Base-by-base conservation (phyloP, 2,113 vertebrate genomes). In the Cynopterus brachyotis region DNA sequence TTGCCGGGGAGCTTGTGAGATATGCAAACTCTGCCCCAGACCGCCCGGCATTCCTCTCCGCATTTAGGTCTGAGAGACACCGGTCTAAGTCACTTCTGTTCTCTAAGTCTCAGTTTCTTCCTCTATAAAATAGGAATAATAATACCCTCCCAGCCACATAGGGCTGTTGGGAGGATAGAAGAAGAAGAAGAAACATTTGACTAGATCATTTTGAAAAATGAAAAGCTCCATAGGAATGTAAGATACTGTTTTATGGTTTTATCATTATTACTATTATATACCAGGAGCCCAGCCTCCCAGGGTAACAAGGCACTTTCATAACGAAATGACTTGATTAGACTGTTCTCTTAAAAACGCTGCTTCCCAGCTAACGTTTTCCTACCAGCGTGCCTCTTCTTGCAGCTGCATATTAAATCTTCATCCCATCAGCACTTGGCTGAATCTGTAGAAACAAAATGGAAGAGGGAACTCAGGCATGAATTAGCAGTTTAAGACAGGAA, bases 401-500 rank as follows among this genome's bases (percentile, higher is more conserved):
- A 95, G 88, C 96, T 96, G 62, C 2, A 32, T 66, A 72, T 96
- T 96, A 97, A 97, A 98, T 97, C 98, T 97, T 94, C 90, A 60
- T 93, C 93, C 96, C 97, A 79, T 95, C 97, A 92, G 95, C 96
- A 72, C 93, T 96, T 84, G 96, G 57, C 93, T 96, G 97, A 87
- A 93, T 98, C 82, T 88, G 84, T 81, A 96, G 89, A 92, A 96
- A 96, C 93, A 96, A 98, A 97, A 97, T 42, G 93, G 95, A 93
- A 97, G 96, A 40, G 92, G 86, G 88, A 97, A 90, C 66, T 97
- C 42, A 16, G 97, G 97, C 97, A 85, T 91, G 96, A 97, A 97
- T 97, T 96, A 96, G 95, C 90, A 96, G 94, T 96, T 97, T 96
- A 96, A 96, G 96, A 70, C 87, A 85, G 82, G 93, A 70, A 73